These are phyloP conservation scores for Brachynemurus nebulosus DNA, from an alignment of 2,888 invertebrate species.

Conservation along the genomic window DNA sequence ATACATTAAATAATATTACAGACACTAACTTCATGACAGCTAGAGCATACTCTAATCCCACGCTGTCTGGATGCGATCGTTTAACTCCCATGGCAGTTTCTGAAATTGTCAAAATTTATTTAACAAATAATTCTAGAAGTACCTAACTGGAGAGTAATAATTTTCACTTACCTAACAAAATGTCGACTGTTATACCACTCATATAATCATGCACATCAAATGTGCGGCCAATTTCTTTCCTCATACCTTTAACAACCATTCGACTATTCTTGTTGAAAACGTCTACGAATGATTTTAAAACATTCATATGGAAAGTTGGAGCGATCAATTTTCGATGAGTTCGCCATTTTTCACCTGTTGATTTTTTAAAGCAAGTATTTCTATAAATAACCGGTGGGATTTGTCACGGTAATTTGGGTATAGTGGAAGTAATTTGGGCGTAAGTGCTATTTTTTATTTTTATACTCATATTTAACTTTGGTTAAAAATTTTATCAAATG, in stretches of 20 bases:
- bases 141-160: background rate
- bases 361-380: too few relatives aligned
- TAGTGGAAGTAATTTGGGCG: too few relatives aligned
- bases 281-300: conserved; percentile 38
- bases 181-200: conserved; percentile 36
- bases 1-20: background rate
- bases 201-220: conserved; percentile 39
- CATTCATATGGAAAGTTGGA: conserved; percentile 36
- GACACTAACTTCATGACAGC: conserved; percentile 40
- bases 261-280: conserved; percentile 35
- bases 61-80: conserved; percentile 31
- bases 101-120: conserved; percentile 18
- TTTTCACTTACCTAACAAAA: conserved; percentile 28
- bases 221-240: conserved; percentile 29
- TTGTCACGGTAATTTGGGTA: too few relatives aligned
- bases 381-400: too few relatives aligned
- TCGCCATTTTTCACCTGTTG: conserved; percentile 37
- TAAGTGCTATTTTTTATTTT: too few relatives aligned
- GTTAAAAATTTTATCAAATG: too few relatives aligned
- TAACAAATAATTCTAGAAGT: conserved; percentile 3
- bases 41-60: conserved; percentile 38
- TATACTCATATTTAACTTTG: too few relatives aligned
- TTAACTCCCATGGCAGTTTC: conserved; percentile 43
- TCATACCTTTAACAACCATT: conserved; percentile 29
- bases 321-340: conserved; percentile 38